Conservation (phyloP, 2,113 vertebrate genomes). For the Laterallus jamaicensis region DNA sequence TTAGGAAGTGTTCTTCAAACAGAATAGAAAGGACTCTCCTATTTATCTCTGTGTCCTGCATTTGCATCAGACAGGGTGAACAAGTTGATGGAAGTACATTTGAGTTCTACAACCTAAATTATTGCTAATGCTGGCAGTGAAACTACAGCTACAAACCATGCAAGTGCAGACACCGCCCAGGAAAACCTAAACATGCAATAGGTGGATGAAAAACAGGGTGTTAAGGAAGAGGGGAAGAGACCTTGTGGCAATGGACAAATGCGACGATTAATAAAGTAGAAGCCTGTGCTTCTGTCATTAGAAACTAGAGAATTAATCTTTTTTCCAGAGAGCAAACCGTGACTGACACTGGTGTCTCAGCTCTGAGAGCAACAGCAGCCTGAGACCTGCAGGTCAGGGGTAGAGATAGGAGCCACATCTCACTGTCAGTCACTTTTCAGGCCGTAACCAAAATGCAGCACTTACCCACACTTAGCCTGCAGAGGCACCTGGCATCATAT, state of each 20-base stretch:
- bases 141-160: not conserved
- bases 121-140: not conserved
- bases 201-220: not conserved
- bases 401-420: not conserved
- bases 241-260: not conserved
- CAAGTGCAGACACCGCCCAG: not conserved
- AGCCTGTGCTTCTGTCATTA: not conserved
- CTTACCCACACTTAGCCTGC: not conserved
- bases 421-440: not conserved
- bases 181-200: not conserved
- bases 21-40: not conserved
- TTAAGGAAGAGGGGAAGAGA: not conserved
- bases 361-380: not conserved
- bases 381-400: not conserved
- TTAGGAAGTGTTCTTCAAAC: not conserved
- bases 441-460: not conserved
- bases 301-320: not conserved
- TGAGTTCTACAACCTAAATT: not conserved
- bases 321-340: not conserved
- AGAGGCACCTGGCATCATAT: not conserved
- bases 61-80: not conserved
- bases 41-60: not conserved
- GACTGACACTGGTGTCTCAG: not conserved
- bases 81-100: not conserved
- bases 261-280: not conserved